A percentile compares a stretch with the other conserved stretches of the same genome.
These are phyloP conservation scores for Elaeidobius kamerunicus DNA, from an alignment of 2,888 invertebrate species.

Conservation along the genomic window DNA sequence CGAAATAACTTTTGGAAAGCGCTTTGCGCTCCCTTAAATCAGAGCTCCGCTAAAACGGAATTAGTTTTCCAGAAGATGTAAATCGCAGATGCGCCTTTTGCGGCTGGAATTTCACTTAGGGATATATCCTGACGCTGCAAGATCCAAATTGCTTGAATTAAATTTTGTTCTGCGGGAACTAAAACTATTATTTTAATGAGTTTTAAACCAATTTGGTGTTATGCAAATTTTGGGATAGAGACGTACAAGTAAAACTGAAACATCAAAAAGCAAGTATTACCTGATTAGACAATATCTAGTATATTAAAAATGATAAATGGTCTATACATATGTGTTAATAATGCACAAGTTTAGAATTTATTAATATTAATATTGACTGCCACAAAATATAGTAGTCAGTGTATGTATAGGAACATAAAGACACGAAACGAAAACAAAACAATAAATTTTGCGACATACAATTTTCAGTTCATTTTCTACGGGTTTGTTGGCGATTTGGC, in stretches of 20 bases:
- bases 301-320: no score
- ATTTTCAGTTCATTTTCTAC: constrained; percentile 49
- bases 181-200: constrained; percentile 23
- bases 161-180: constrained; percentile 28
- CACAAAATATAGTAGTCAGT: no score
- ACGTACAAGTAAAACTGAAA: no score
- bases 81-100: constrained; percentile 41
- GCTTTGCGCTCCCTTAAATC: constrained; percentile 41
- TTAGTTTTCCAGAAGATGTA: constrained; percentile 40
- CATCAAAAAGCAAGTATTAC: no score
- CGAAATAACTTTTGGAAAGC: constrained; percentile 44
- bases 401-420: no score
- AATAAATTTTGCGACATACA: constrained; percentile 48
- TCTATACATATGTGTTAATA: no score
- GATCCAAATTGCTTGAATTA: constrained; percentile 29
- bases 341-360: no score
- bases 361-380: no score
- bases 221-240: no score
- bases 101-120: constrained; percentile 36
- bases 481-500: constrained; percentile 44
- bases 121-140: constrained; percentile 31
- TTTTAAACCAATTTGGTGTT: no score
- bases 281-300: no score
- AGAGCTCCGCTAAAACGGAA: constrained; percentile 37
- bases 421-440: constrained; percentile 51